Evolutionary conservation across 2,797 vertebrate species (phyloP), one percentile per base, ranked within the genome.

Genomic region (Sebastes diploproa): DNA sequence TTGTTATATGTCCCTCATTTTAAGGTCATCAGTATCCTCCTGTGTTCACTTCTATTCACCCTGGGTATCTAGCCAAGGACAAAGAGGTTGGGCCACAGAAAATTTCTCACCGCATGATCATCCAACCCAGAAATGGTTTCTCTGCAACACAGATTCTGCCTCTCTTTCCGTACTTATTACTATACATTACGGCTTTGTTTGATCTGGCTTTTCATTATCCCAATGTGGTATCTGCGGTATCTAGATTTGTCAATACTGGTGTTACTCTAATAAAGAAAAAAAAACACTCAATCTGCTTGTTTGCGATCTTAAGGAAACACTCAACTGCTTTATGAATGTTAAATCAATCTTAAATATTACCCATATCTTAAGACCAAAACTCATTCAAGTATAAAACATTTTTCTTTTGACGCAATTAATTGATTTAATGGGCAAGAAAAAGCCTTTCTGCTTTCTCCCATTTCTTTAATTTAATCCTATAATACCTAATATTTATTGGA

Each of bases 11-110:
- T 86, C 86, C 66, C 59, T 79, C 85, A 85, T 92, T 92, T 91
- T 91, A 92, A 94, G 94, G 94, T 94, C 91, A 91, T 94, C 86
- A 80, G 86, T 90, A 87, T 91, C 92, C 93, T 92, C 89, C 90
- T 93, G 93, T 91, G 91, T 91, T 94, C 91, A 84, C 89, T 91
- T 89, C 70, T 85, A 79, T 75, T 90, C 91, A 89, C 77, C 77
- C 80, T 85, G 88, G 82, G 90, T 87, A 70, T 85, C 71, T 52
- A 75, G 75, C 60, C 83, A 90, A 91, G 91, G 88, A 91, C 89
- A 75, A 81, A 70, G 34, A 83, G 70, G 71, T 62, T 82, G 68
- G 34, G 56, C 29, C 66, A 22, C 1, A 38, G 67, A 82, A 84
- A 75, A 63, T 5, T 0, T 55, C 78, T 74, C 38, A 65, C 80